Evolutionary conservation across 2,888 invertebrate species (phyloP).

Genomic region (Oegoconia quadripuncta): DNA sequence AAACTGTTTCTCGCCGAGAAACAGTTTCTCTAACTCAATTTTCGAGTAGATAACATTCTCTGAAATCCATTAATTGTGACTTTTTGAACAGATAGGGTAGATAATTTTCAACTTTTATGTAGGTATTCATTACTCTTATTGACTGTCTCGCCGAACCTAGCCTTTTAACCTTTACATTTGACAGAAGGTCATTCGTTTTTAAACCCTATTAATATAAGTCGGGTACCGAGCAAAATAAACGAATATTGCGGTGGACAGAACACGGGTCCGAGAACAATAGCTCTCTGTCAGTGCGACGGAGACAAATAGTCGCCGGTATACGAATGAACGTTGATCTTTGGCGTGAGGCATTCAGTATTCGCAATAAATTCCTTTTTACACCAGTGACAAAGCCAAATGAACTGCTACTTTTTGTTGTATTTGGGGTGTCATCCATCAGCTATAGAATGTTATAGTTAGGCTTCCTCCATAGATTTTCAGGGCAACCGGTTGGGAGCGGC

Average conservation of each 20-base stretch:
- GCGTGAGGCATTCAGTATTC: slow-evolving; percentile 10
- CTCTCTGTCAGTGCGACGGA: slow-evolving; percentile 59
- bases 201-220: slow-evolving; percentile 47
- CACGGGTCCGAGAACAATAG: slow-evolving; percentile 49
- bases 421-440: background rate
- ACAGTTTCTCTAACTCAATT: too few relatives aligned
- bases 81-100: too few relatives aligned
- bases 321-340: slow-evolving; percentile 26
- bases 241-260: slow-evolving; percentile 59
- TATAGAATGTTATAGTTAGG: background rate
- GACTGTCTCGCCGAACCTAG: too few relatives aligned
- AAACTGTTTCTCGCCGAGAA: too few relatives aligned
- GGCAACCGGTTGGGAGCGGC: too few relatives aligned
- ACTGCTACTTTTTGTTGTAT: slow-evolving; percentile 15
- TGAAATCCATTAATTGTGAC: too few relatives aligned
- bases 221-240: slow-evolving; percentile 51
- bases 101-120: too few relatives aligned
- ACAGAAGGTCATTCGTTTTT: slow-evolving; percentile 33
- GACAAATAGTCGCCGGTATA: slow-evolving; percentile 54
- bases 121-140: too few relatives aligned
- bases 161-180: slow-evolving; percentile 28
- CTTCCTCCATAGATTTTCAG: too few relatives aligned
- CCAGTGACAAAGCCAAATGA: slow-evolving; percentile 17
- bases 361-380: slow-evolving; percentile 39
- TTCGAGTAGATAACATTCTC: too few relatives aligned